Conservation (phyloP, 2,888 invertebrate species). For the Linnaemya vulpina region DNA sequence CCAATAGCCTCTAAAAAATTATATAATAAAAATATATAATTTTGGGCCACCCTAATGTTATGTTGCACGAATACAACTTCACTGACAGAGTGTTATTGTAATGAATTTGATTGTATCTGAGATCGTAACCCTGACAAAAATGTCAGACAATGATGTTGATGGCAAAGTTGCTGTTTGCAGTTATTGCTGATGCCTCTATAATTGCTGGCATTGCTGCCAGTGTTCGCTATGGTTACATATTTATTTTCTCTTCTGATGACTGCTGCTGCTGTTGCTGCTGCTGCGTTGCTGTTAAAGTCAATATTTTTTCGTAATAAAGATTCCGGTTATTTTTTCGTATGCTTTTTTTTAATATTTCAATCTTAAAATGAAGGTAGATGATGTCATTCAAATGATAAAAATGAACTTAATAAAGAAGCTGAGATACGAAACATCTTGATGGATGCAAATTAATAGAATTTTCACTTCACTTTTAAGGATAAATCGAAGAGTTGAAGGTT, state of each 20-base stretch:
- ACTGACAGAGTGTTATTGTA: conserved; percentile 55
- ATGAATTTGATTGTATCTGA: conserved; percentile 62
- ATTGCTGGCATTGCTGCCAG: conserved; percentile 39
- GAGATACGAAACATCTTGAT: conserved; percentile 8
- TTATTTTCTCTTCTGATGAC: conserved; percentile 22
- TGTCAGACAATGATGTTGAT: conserved; percentile 59
- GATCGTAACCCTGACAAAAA: conserved; percentile 57
- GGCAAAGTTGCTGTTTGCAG: conserved; percentile 49
- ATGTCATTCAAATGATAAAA: conserved; percentile 39
- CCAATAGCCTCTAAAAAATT: no score
- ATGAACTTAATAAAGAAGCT: conserved; percentile 32
- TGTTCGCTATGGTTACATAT: conserved; percentile 50
- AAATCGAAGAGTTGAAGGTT: neutral
- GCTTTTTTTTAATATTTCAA: conserved; percentile 8
- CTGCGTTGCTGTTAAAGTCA: conserved; percentile 37
- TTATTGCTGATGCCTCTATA: conserved; percentile 55
- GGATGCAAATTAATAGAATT: conserved; percentile 11
- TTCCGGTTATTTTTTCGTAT: conserved; percentile 2
- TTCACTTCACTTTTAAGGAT: neutral
- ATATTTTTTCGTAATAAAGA: conserved; percentile 29
- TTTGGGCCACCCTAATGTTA: conserved; percentile 14
- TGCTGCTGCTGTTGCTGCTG: conserved; percentile 33
- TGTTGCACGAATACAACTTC: neutral
- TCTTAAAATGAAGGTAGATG: conserved; percentile 19
- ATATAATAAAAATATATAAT: no score